Base-by-base conservation (phyloP, 2,113 vertebrate genomes). In the Bambusicola thoracicus region DNA sequence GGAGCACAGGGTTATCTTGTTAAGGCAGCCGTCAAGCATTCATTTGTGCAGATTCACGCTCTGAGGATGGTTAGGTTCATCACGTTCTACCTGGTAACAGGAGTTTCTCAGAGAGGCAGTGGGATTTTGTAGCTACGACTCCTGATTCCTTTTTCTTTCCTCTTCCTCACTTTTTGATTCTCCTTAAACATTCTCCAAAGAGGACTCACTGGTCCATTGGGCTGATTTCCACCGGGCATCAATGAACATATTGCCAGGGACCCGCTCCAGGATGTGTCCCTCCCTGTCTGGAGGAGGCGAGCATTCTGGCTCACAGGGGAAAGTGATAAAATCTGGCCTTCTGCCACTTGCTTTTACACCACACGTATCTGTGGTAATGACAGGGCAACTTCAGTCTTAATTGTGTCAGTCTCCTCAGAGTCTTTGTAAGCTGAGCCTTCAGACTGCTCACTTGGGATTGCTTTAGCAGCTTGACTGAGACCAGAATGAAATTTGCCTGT, bases 381-480 rank as follows among this genome's bases (percentile, higher is more conserved):
- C 44, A 84, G 40, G 62, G 48, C 40, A 77, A 61, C 56, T 92
- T 62, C 5, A 6, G 43, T 74, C 55, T 63, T 82, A 83, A 65
- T 58, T 63, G 32, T 67, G 58, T 34, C 22, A 30, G 3, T 87
- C 59, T 83, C 59, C 44, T 44, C 72, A 20, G 46, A 65, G 12
- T 67, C 63, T 87, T 83, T 67, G 43, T 69, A 92, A 92, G 34
- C 34, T 59, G 61, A 85, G 20, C 63, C 67, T 89, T 93, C 85
- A 85, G 61, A 67, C 4, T 80, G 46, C 49, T 82, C 5, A 1
- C 25, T 88, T 90, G 40, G 51, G 20, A 13, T 72, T 58, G 55
- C 79, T 92, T 62, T 87, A 65, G 49, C 34, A 69, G 44, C 49
- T 77, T 87, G 59, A 62, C 1, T 70, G 72, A 92, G 41, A 51